Base-by-base conservation (phyloP, 2,888 invertebrate genomes). In the Epinotia demarniana region DNA sequence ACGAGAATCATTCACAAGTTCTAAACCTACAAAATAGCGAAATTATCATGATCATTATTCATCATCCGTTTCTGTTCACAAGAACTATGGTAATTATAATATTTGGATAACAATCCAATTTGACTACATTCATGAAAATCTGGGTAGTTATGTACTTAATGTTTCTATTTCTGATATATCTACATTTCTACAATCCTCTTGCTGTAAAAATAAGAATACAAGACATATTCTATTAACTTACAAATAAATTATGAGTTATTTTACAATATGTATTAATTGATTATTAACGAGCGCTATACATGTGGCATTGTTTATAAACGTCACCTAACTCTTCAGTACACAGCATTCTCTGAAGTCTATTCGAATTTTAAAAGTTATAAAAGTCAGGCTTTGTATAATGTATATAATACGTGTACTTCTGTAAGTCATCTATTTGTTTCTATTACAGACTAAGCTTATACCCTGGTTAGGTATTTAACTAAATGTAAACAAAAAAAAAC, bases 111-210 rank as follows among this genome's bases (percentile, higher is more conserved):
- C 18, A 16, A 64, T 43, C 27, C 11, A 49, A n/a, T 57, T 66
- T 53, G 27, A 1, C 23, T 46, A 68, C 16, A 23, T n/a, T 61
- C 67, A 64, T 63, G 43, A 33, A 75, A 67, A 66, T 63, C 60
- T 53, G 49, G 33, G 27, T 60, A 60, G 58, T 63, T 69, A 27
- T 66, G 13, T 72, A 82, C 80, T 81, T 81, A 68, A 81, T 83
- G 79, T 78, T 83, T 80, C 90, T 92, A 91, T 53, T 53, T 84
- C 83, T 88, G 87, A 86, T 89, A 63, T 91, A 92, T 93, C 92
- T 93, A 93, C 93, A 93, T 91, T 92, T 92, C 93, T 93, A 93
- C 92, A 92, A 80, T 84, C 83, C 85, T 87, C 87, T 71, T 66
- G 53, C 62, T 75, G 75, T 75, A 75, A 72, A 75, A 72, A 72